Conservation (phyloP, 2,113 vertebrate species). For the Spermophilus dauricus region DNA sequence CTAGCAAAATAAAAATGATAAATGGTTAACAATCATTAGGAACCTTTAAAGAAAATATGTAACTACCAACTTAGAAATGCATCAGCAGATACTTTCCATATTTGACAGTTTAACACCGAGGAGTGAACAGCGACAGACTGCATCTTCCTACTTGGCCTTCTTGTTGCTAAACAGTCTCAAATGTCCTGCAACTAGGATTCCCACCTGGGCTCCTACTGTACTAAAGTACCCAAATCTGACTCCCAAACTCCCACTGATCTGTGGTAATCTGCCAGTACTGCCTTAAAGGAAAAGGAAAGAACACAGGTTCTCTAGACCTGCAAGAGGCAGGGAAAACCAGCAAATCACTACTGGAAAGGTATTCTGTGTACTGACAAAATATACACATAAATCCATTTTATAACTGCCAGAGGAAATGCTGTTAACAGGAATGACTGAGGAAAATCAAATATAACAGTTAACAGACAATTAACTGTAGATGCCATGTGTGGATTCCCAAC, state of each 20-base stretch:
- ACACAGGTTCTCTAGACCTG: conserved; percentile 8
- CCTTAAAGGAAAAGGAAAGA: neutral
- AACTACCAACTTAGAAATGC: conserved; percentile 38
- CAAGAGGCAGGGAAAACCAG: neutral
- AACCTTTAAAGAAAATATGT: conserved; percentile 14
- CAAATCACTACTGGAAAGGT: conserved; percentile 3
- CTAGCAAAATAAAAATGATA: conserved; percentile 73
- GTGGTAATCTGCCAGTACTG: neutral
- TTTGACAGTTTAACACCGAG: conserved; percentile 18
- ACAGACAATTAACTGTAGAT: neutral
- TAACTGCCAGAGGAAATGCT: neutral
- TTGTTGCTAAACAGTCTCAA: neutral
- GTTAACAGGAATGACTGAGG: neutral
- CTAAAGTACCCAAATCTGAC: neutral
- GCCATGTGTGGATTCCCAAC: neutral
- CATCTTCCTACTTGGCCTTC: neutral
- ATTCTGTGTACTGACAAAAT: neutral
- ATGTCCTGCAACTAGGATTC: neutral
- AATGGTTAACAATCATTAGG: conserved; percentile 61
- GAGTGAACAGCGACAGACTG: neutral
- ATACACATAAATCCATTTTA: neutral
- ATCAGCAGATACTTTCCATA: neutral
- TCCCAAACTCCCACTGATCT: neutral
- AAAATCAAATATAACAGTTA: neutral
- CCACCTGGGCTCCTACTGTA: neutral